Conservation (phyloP, 2,888 invertebrate genomes). For the Toxonevra muliebris region DNA sequence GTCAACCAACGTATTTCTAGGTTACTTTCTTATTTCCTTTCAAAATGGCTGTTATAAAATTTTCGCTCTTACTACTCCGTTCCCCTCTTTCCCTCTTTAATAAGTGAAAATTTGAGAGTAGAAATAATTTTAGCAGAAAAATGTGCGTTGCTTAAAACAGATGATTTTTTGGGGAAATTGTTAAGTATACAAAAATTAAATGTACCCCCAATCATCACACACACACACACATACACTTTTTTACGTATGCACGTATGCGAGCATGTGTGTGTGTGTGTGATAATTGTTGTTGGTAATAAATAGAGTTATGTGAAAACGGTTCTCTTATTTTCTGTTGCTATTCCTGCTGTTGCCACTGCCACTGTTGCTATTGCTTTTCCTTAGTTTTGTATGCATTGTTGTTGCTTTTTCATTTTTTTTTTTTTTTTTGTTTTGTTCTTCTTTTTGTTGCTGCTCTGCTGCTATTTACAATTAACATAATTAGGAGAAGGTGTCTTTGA, state of each 20-base stretch:
- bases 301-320: not conserved
- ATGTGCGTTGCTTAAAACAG: too few species aligned
- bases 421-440: not conserved
- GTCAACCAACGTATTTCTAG: too few species aligned
- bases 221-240: not conserved
- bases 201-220: too few species aligned
- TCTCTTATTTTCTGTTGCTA: not conserved
- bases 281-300: not conserved
- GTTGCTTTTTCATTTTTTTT: not conserved
- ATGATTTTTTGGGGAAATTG: too few species aligned
- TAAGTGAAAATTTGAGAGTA: too few species aligned
- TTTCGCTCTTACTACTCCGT: too few species aligned
- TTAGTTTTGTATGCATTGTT: not conserved
- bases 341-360: not conserved
- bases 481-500: constrained; percentile 45
- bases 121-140: too few species aligned
- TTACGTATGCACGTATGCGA: not conserved
- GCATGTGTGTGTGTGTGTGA: not conserved
- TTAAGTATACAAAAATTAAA: too few species aligned
- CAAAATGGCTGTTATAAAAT: too few species aligned
- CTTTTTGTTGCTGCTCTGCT: not conserved
- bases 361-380: not conserved
- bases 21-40: too few species aligned
- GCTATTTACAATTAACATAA: constrained; percentile 48
- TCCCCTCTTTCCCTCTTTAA: too few species aligned